A percentile compares a stretch with the other conserved stretches of the same genome.
Evolutionary conservation across 2,797 vertebrate species (phyloP).

Genomic region (Emydoidea blandingii): DNA sequence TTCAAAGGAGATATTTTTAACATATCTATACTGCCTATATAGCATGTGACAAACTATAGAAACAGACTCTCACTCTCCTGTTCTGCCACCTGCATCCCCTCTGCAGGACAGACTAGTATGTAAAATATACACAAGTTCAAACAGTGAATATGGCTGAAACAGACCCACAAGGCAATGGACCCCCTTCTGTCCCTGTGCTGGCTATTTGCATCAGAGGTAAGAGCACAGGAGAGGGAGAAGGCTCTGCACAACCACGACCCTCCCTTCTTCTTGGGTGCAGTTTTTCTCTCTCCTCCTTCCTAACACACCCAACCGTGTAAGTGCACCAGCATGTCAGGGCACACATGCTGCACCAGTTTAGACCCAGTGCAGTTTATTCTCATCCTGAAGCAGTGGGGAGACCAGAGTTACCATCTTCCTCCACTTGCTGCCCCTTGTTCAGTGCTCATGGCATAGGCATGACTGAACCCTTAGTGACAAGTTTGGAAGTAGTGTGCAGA

Average conservation of each 20-base stretch:
- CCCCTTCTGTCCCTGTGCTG: not conserved
- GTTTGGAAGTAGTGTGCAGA: not conserved
- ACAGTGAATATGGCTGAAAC: not conserved
- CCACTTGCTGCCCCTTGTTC: not conserved
- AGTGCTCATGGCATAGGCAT: not conserved
- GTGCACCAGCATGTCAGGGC: no score
- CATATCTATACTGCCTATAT: accelerated
- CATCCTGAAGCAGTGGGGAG: not conserved
- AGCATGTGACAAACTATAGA: not conserved
- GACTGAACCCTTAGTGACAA: not conserved
- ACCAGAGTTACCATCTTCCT: not conserved
- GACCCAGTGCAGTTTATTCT: not conserved
- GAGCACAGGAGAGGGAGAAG: not conserved
- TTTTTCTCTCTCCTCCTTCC: not conserved
- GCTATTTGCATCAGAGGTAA: not conserved
- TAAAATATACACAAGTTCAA: not conserved
- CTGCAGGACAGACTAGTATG: not conserved
- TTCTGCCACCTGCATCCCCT: not conserved
- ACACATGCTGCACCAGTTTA: not conserved
- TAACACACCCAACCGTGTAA: not conserved
- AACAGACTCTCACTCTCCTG: not conserved
- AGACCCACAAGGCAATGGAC: not conserved
- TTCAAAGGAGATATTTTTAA: not conserved
- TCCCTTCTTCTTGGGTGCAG: not conserved
- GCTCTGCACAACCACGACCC: not conserved